These are phyloP conservation scores for Lynx canadensis DNA, from an alignment of 2,113 vertebrate species.

Conservation along the genomic window DNA sequence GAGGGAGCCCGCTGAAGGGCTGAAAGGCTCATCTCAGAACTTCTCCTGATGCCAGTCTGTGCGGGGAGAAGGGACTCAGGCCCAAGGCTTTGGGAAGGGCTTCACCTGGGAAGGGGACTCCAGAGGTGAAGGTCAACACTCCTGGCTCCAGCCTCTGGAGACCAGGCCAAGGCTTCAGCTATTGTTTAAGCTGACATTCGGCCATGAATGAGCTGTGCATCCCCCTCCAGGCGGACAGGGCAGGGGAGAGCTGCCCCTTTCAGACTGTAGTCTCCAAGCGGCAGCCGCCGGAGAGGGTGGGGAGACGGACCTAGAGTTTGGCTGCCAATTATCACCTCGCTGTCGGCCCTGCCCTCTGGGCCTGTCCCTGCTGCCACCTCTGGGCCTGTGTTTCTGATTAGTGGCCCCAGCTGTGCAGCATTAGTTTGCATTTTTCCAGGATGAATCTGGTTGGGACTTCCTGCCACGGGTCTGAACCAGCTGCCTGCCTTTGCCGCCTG, in stretches of 20 bases:
- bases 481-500: slow-evolving; percentile 66
- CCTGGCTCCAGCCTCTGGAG: neutral
- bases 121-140: neutral
- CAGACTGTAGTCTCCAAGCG: slow-evolving; percentile 40
- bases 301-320: slow-evolving; percentile 58
- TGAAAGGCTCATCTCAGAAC: neutral
- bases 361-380: slow-evolving; percentile 78
- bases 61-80: neutral
- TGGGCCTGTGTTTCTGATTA: slow-evolving; percentile 82
- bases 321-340: slow-evolving; percentile 76
- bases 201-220: neutral
- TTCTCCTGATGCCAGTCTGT: neutral
- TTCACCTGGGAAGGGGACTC: neutral
- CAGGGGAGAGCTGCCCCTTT: neutral
- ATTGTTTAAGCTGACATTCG: neutral
- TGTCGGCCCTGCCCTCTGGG: slow-evolving; percentile 68
- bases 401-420: slow-evolving; percentile 73
- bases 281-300: slow-evolving; percentile 54
- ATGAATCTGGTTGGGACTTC: slow-evolving; percentile 82
- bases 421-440: slow-evolving; percentile 82
- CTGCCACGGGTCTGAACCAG: slow-evolving; percentile 77
- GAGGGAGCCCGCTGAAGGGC: neutral
- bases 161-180: neutral
- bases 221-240: neutral
- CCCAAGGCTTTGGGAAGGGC: neutral